Conservation (phyloP, 2,797 vertebrate species). For the Poeciliopsis infans region DNA sequence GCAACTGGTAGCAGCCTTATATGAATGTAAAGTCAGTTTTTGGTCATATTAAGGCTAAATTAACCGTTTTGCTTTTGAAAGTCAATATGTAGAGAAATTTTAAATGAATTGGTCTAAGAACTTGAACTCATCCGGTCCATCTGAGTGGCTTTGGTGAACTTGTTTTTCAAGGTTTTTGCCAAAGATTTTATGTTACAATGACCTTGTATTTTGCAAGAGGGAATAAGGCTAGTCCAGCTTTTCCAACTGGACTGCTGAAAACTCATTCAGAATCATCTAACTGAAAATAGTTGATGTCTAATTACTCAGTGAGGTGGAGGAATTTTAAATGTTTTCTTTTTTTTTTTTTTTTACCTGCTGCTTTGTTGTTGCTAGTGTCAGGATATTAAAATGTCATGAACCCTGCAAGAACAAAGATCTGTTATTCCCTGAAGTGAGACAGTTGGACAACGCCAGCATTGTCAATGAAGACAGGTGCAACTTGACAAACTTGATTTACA, state of each 20-base stretch:
- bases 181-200: neutral
- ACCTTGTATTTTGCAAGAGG: neutral
- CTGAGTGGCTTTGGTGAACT: neutral
- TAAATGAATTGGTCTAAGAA: neutral
- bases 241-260: neutral
- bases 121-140: neutral
- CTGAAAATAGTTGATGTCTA: neutral
- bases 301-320: neutral
- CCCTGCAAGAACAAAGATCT: constrained; percentile 36
- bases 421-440: constrained; percentile 34
- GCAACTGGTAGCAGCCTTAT: neutral
- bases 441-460: constrained; percentile 15
- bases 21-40: neutral
- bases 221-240: neutral
- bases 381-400: constrained; percentile 20
- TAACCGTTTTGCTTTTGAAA: neutral
- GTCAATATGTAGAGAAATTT: neutral
- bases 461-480: constrained; percentile 33
- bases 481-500: constrained; percentile 51
- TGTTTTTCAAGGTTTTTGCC: neutral
- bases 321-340: neutral
- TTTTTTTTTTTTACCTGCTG: neutral
- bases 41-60: neutral
- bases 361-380: constrained; percentile 6
- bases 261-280: neutral